Percentiles rank a stretch among this genome's conserved stretches.
phyloP scores from a whole-genome alignment of 2,888 invertebrate genomes.

The Oscheius sp. region DNA sequence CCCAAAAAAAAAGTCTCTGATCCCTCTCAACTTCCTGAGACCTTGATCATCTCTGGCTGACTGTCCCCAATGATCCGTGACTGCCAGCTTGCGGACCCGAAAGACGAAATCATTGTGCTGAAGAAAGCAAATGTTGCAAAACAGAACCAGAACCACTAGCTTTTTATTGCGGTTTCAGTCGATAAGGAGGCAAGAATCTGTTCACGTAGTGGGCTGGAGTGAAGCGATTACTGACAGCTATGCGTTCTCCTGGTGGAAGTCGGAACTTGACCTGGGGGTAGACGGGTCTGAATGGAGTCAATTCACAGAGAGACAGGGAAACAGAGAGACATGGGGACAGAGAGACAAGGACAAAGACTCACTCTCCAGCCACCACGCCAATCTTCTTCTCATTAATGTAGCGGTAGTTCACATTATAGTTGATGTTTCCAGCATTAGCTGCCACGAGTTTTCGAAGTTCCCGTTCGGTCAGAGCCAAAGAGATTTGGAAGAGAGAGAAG shows the following conservation, averaged over 20 bases:
- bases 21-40: no score
- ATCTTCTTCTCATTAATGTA: conserved; percentile 29
- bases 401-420: not conserved
- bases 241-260: conserved; percentile 5
- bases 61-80: no score
- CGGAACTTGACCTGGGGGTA: conserved; percentile 15
- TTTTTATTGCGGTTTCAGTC: no score
- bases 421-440: not conserved
- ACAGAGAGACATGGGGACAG: no score
- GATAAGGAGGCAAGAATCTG: no score
- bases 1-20: no score
- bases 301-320: no score
- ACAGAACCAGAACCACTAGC: no score
- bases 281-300: not conserved
- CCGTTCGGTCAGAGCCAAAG: not conserved
- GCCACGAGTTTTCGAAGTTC: not conserved
- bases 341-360: not conserved
- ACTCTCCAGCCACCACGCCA: conserved; percentile 25
- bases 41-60: no score
- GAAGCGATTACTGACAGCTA: conserved; percentile 21
- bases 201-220: not conserved
- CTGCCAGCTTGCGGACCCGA: no score
- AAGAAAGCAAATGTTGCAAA: no score
- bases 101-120: no score
- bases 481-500: not conserved